phyloP scores from a whole-genome alignment of 2,888 invertebrate genomes.

The Drosophila koepferae region DNA sequence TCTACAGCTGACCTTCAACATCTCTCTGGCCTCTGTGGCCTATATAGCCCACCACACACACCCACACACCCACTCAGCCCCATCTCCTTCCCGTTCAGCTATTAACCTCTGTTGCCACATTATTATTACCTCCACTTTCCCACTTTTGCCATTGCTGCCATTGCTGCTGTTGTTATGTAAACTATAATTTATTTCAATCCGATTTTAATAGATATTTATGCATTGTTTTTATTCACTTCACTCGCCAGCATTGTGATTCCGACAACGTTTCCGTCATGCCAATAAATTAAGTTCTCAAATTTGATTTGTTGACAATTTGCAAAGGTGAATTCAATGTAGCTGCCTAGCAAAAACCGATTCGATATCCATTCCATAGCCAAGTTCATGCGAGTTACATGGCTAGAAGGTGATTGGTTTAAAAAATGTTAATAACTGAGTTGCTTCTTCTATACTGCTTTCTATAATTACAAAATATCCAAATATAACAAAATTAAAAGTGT shows the following conservation, averaged over 20 bases:
- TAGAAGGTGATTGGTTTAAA: neutral
- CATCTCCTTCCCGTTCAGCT: neutral
- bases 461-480: no score
- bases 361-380: neutral
- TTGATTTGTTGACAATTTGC: constrained; percentile 43
- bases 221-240: constrained; percentile 50
- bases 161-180: constrained; percentile 30
- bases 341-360: neutral
- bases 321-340: constrained; percentile 13
- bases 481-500: no score
- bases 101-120: constrained; percentile 19
- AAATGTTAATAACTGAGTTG: neutral
- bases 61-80: neutral
- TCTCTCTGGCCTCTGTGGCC: constrained; percentile 20
- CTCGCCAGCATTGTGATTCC: constrained; percentile 43
- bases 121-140: constrained; percentile 27
- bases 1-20: constrained; percentile 45
- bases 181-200: constrained; percentile 74
- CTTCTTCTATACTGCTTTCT: no score
- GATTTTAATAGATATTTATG: constrained; percentile 76
- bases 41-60: neutral
- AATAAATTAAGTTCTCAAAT: constrained; percentile 58
- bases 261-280: constrained; percentile 58
- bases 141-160: neutral
- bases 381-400: neutral